Conservation (phyloP, 2,797 vertebrate species). For the Nasua narica region DNA sequence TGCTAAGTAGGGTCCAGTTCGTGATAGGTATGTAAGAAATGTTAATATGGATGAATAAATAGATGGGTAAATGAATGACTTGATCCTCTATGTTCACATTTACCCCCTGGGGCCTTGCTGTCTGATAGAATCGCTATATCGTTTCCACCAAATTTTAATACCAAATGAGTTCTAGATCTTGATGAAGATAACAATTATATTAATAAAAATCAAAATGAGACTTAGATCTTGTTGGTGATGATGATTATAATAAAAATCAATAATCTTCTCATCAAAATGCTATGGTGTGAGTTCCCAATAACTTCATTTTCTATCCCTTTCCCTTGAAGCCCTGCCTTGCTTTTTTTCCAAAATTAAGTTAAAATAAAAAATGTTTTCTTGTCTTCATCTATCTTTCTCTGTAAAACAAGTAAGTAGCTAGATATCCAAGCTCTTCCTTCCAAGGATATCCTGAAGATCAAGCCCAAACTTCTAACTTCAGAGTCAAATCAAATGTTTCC, state of each 20-base stretch:
- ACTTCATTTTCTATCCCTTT: not conserved
- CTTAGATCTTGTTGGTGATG: not conserved
- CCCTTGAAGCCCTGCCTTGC: not conserved
- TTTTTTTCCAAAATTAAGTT: not conserved
- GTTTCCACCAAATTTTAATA: not conserved
- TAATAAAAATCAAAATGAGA: not conserved
- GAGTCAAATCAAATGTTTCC: not conserved
- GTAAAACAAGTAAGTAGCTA: not conserved
- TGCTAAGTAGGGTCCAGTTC: not conserved
- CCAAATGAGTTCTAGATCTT: not conserved
- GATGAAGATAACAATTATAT: not conserved
- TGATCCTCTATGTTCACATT: not conserved
- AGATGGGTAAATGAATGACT: not conserved
- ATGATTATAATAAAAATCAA: not conserved
- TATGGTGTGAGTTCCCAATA: not conserved
- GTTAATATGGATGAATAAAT: no score
- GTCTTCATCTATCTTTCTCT: not conserved
- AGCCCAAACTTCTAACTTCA: not conserved
- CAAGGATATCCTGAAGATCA: not conserved
- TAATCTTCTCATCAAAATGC: not conserved
- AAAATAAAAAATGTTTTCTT: not conserved
- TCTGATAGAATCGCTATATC: not conserved
- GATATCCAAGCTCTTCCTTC: not conserved
- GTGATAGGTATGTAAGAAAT: not conserved
- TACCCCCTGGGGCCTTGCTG: not conserved